phyloP scores from a whole-genome alignment of 2,113 vertebrate genomes.

The Psilopogon haemacephalus region DNA sequence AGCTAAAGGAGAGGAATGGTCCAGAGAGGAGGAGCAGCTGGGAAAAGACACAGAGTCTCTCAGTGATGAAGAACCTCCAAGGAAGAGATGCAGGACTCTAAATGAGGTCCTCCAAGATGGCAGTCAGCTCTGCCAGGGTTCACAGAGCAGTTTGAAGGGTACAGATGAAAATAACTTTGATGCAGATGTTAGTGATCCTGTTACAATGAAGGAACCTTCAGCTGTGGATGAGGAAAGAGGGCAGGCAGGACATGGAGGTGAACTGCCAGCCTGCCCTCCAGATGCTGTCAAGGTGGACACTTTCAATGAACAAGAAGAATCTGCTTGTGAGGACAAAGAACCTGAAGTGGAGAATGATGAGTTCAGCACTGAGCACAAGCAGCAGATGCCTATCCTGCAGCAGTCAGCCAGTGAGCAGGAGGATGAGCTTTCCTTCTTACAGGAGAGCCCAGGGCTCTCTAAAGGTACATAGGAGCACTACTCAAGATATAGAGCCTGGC shows the following conservation, averaged over 20 bases:
- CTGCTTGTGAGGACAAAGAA: neutral
- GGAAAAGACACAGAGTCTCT: neutral
- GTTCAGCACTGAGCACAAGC: neutral
- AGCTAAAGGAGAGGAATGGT: neutral
- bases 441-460: conserved; percentile 42
- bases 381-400: neutral
- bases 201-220: neutral
- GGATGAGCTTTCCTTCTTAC: neutral
- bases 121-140: neutral
- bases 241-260: neutral
- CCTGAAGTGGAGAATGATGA: neutral
- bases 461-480: conserved; percentile 52
- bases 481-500: neutral
- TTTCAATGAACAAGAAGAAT: conserved; percentile 8
- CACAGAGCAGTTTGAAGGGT: neutral
- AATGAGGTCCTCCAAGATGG: neutral
- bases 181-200: neutral
- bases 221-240: neutral
- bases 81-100: conserved; percentile 37
- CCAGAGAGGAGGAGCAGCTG: neutral
- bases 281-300: neutral
- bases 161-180: neutral
- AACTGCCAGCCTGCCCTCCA: neutral
- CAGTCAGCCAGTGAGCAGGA: conserved; percentile 7
- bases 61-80: conserved; percentile 1